These are phyloP conservation scores for Agrotis clavis DNA, from an alignment of 2,888 invertebrate genomes.

Conservation along the genomic window DNA sequence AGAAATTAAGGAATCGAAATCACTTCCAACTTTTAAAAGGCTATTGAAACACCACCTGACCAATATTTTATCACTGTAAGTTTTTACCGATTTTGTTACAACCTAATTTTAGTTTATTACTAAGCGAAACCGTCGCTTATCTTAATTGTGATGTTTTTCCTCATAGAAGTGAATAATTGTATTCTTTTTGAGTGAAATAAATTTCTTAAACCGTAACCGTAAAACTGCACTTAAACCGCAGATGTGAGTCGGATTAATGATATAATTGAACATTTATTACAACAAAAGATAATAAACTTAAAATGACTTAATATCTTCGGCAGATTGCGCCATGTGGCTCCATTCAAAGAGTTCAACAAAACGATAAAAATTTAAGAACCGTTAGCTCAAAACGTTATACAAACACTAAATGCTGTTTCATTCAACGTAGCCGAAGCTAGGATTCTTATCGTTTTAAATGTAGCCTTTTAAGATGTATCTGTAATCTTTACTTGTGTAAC, in stretches of 20 bases:
- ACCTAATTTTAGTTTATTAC: no score
- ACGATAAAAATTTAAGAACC: slow-evolving; percentile 12
- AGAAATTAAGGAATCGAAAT: no score
- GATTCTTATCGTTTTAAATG: slow-evolving; percentile 28
- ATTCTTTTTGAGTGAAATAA: no score
- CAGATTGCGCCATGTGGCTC: slow-evolving; percentile 26
- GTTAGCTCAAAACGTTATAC: slow-evolving; percentile 20
- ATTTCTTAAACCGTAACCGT: no score
- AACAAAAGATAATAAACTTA: slow-evolving; percentile 39
- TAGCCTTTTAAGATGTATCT: slow-evolving; percentile 26
- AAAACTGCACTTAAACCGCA: slow-evolving; percentile 42
- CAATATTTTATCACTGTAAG: no score
- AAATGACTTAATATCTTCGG: slow-evolving; percentile 22
- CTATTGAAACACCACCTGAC: no score
- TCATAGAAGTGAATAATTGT: no score
- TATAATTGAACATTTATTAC: slow-evolving; percentile 31
- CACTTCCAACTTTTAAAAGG: no score
- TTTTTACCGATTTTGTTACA: no score
- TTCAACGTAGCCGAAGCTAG: slow-evolving; percentile 5
- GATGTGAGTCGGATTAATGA: slow-evolving; percentile 45
- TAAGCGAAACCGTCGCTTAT: no score
- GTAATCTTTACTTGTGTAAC: slow-evolving; percentile 19
- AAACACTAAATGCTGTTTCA: slow-evolving; percentile 19
- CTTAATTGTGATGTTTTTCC: no score
- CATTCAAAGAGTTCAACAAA: slow-evolving; percentile 21